Conservation (phyloP, 2,888 invertebrate species). For the Caenorhabditis virilis region DNA sequence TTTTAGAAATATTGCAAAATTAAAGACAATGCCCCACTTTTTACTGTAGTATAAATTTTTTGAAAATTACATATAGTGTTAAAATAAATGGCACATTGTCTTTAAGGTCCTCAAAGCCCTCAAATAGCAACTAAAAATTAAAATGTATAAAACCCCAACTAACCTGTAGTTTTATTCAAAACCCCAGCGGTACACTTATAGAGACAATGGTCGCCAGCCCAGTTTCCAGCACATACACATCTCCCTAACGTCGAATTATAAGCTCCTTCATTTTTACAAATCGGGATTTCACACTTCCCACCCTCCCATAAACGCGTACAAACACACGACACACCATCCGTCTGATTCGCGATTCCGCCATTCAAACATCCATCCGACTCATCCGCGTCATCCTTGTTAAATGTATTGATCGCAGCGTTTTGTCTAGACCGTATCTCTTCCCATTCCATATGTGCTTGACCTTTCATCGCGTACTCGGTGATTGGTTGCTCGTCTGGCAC, state of each 20-base stretch:
- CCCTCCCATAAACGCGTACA: conserved; percentile 33
- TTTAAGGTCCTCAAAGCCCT: too few species aligned
- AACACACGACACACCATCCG: conserved; percentile 37
- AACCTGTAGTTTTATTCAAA: conserved; percentile 39
- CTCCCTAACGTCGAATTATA: conserved; percentile 30
- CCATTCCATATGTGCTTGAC: conserved; percentile 30
- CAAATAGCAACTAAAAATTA: too few species aligned
- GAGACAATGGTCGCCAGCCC: conserved; percentile 38
- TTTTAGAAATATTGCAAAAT: too few species aligned
- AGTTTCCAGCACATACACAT: conserved; percentile 35
- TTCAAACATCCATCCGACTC: conserved; percentile 15
- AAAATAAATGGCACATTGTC: too few species aligned
- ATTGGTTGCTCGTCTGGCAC: too few species aligned
- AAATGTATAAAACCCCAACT: background rate
- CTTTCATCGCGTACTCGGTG: conserved; percentile 33
- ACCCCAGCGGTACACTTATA: conserved; percentile 36
- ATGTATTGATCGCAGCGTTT: background rate
- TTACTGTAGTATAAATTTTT: too few species aligned
- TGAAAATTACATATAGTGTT: too few species aligned
- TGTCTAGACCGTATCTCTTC: conserved; percentile 6
- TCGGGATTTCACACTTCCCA: conserved; percentile 28
- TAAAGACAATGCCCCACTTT: too few species aligned
- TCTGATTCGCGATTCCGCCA: conserved; percentile 38
- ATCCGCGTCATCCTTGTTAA: background rate
- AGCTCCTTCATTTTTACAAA: conserved; percentile 40